Percentiles rank a stretch among this genome's conserved stretches.
These are phyloP conservation scores for Lycorma delicatula DNA, from an alignment of 1,140 invertebrate genomes.

Conservation along the genomic window DNA sequence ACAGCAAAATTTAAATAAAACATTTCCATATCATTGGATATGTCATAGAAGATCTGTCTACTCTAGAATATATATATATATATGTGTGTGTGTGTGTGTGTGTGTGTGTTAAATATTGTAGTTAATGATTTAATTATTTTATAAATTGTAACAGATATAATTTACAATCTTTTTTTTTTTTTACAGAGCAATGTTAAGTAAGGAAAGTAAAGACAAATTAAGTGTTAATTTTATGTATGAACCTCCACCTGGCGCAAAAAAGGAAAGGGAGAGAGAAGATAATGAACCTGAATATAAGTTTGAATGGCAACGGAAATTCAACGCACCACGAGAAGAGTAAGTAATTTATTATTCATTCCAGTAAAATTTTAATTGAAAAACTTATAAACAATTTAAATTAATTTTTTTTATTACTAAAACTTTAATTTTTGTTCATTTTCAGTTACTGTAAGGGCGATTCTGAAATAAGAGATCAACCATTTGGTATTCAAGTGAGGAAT, in stretches of 20 bases:
- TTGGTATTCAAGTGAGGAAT: conserved; percentile 96
- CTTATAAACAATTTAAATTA: neutral
- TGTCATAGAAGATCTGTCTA: too few relatives aligned
- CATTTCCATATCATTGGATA: too few relatives aligned
- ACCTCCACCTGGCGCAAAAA: conserved; percentile 93
- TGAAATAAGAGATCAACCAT: conserved; percentile 96
- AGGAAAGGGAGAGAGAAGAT: conserved; percentile 82
- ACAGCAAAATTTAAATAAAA: too few relatives aligned
- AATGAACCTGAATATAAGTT: conserved; percentile 97
- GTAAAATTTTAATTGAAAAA: neutral
- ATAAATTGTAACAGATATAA: too few relatives aligned
- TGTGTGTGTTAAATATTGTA: too few relatives aligned
- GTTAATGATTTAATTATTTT: too few relatives aligned
- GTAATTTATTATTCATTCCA: conserved; percentile 19
- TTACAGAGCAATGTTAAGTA: conserved; percentile 85
- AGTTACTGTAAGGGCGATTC: conserved; percentile 93
- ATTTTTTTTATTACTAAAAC: neutral
- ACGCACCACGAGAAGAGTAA: conserved; percentile 87
- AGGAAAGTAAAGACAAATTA: conserved; percentile 97
- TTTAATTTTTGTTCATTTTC: conserved; percentile 24
- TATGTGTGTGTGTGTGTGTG: too few relatives aligned
- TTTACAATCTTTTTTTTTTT: conserved; percentile 23
- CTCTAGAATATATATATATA: too few relatives aligned
- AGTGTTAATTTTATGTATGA: conserved; percentile 99
- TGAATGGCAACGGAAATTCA: conserved; percentile 98